phyloP scores from a whole-genome alignment of 2,797 vertebrate species.

The Pyrocephalus nanus region DNA sequence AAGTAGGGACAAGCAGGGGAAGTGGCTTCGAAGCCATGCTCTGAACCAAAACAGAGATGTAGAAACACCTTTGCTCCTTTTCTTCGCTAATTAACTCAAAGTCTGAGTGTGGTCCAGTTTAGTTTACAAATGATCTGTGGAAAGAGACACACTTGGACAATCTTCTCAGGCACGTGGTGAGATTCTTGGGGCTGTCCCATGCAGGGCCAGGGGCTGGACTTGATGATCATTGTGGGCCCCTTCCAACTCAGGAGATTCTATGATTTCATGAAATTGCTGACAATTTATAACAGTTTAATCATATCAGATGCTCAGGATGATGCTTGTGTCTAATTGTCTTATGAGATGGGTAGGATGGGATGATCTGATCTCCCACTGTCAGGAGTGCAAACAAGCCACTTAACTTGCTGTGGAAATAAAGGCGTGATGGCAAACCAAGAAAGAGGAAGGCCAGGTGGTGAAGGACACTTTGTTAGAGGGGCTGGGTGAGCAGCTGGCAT shows the following conservation, averaged over 20 bases:
- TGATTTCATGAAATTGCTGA: background rate
- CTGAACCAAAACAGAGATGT: background rate
- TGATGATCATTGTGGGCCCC: background rate
- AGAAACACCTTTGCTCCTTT: background rate
- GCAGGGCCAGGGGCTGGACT: background rate
- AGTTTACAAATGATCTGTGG: background rate
- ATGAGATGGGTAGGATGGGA: background rate
- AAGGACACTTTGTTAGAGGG: background rate
- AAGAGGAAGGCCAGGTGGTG: background rate
- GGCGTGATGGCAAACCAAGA: background rate
- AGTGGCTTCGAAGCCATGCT: accelerated
- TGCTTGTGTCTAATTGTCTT: background rate
- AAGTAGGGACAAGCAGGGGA: background rate
- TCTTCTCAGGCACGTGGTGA: background rate
- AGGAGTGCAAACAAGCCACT: background rate
- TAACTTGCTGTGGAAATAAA: background rate
- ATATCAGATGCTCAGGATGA: background rate
- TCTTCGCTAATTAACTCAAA: background rate
- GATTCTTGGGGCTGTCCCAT: background rate
- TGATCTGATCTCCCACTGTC: background rate
- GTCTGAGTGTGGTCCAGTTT: background rate
- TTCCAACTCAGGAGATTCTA: background rate
- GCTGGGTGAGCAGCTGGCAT: background rate
- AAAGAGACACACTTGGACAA: background rate
- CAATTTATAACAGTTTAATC: background rate